phyloP scores from a whole-genome alignment of 2,113 vertebrate genomes.

The Laterallus jamaicensis region DNA sequence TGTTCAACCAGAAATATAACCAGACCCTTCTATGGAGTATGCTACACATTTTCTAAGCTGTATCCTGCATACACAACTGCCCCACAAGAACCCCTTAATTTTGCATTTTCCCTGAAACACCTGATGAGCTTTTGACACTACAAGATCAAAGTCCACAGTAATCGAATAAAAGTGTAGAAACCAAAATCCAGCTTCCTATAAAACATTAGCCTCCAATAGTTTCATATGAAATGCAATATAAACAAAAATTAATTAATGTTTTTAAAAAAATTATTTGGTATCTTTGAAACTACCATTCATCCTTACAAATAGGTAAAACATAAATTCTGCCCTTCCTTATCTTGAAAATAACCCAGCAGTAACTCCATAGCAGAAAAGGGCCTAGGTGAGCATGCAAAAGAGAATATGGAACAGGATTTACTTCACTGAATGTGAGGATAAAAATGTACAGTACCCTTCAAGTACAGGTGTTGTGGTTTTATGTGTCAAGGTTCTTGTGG shows the following conservation, averaged over 20 bases:
- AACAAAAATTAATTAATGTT: neutral
- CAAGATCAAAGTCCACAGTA: neutral
- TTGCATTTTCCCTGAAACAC: neutral
- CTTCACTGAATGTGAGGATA: neutral
- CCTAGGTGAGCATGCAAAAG: neutral
- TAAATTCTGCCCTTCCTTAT: neutral
- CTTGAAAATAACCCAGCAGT: neutral
- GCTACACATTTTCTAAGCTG: neutral
- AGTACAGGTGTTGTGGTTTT: neutral
- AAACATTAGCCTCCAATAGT: neutral
- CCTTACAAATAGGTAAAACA: neutral
- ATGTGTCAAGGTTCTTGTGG: too few relatives aligned
- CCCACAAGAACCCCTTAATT: neutral
- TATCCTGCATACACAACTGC: neutral
- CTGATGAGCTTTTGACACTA: neutral
- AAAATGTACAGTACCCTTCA: neutral
- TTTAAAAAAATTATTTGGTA: fast-evolving
- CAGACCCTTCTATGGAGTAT: neutral
- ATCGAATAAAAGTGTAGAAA: neutral
- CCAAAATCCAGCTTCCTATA: neutral
- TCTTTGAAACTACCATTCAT: neutral
- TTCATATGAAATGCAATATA: neutral
- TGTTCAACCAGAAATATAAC: neutral
- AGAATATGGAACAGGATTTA: neutral
- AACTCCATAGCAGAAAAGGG: neutral